Evolutionary conservation across 2,797 vertebrate genomes (phyloP).

Genomic region (Amphiprion clarkii): DNA sequence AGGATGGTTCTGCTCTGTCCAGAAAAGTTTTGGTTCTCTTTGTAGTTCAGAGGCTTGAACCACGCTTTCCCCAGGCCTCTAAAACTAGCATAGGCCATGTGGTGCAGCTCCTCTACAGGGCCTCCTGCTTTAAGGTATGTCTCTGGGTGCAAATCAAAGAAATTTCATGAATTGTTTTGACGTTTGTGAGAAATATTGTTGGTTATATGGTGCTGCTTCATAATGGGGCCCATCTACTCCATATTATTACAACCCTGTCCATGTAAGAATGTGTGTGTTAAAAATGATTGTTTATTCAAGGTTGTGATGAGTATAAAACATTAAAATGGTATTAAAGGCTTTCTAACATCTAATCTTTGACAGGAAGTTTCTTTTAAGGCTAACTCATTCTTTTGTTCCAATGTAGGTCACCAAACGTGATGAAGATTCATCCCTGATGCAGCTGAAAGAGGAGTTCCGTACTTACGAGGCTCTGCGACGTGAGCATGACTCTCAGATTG

Average conservation of each 20-base stretch:
- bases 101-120: slow-evolving; percentile 98
- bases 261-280: not conserved
- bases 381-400: not conserved
- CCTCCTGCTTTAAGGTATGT: slow-evolving; percentile 98
- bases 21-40: slow-evolving; percentile 98
- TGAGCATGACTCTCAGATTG: slow-evolving; percentile 98
- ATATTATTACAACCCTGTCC: not conserved
- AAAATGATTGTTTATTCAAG: not conserved
- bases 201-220: not conserved
- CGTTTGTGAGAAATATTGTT: not conserved
- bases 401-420: slow-evolving; percentile 97
- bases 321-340: not conserved
- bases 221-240: not conserved
- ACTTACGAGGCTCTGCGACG: slow-evolving; percentile 96
- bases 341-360: not conserved
- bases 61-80: slow-evolving; percentile 98
- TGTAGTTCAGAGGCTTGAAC: slow-evolving; percentile 98
- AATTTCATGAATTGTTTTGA: not conserved
- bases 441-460: slow-evolving; percentile 97
- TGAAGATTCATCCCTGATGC: slow-evolving; percentile 99
- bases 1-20: slow-evolving; percentile 97
- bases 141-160: not conserved
- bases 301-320: not conserved
- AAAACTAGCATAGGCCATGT: slow-evolving; percentile 99
- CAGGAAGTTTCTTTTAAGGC: too few relatives aligned